A percentile compares a stretch with the other conserved stretches of the same genome.
Conservation (phyloP, 2,888 invertebrate species). For the Spialia ferax region DNA sequence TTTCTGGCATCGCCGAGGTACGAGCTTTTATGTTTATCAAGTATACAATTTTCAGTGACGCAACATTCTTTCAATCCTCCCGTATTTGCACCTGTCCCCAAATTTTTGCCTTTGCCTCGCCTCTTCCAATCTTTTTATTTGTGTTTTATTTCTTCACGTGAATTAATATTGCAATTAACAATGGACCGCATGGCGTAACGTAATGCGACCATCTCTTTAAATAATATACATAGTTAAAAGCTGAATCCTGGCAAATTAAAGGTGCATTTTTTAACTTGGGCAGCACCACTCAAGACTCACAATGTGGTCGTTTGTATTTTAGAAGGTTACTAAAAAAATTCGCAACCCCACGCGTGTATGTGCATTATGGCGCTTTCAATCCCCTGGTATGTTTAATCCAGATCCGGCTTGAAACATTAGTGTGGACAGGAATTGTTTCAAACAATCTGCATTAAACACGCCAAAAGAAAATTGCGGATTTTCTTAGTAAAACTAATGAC, state of each 20-base stretch:
- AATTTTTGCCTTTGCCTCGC: conserved; percentile 73
- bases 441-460: conserved; percentile 47
- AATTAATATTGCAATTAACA: conserved; percentile 39
- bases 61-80: conserved; percentile 58
- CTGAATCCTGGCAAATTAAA: conserved; percentile 55
- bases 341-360: conserved; percentile 50
- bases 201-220: conserved; percentile 34
- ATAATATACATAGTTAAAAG: conserved; percentile 32
- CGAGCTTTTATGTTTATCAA: conserved; percentile 65
- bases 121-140: conserved; percentile 68
- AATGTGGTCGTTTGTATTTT: conserved; percentile 65
- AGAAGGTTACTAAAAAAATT: conserved; percentile 61
- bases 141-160: conserved; percentile 46
- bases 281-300: conserved; percentile 84
- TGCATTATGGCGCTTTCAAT: conserved; percentile 33
- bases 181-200: conserved; percentile 39
- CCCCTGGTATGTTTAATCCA: conserved; percentile 51
- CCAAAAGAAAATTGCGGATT: conserved; percentile 58
- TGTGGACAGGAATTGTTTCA: conserved; percentile 19
- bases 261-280: conserved; percentile 74
- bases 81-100: conserved; percentile 78
- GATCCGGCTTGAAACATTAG: conserved; percentile 32
- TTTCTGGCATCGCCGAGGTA: conserved; percentile 85
- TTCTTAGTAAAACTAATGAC: conserved; percentile 61
- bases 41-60: conserved; percentile 60